Base-by-base conservation (phyloP, 64 coral and sea anemone genomes). In the Platygyra sinensis region DNA sequence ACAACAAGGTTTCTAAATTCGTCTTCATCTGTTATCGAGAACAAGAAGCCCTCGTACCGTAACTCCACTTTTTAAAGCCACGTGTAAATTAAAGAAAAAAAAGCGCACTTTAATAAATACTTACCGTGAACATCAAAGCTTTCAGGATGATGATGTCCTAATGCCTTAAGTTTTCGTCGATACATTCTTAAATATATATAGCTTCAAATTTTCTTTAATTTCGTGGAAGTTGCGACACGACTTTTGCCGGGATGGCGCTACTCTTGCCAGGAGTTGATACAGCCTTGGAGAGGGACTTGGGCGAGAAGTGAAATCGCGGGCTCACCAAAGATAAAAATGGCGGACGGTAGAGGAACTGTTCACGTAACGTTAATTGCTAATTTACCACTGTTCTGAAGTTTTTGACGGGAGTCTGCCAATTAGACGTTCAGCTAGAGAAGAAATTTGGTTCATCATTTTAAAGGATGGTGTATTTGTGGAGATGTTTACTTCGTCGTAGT, bases 101-200 rank as follows among this genome's bases (percentile, higher is more conserved):
- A 57, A 10, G 54, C 54, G 15, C 10, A 78, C 30, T 16, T 78
- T 38, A 28, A 62, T 38, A 28, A 62, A 10, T 67, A 79, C 93
- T 93, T 93, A 98, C 96, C 83, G 62, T 94, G 77, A 20, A 91
- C 73, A 77, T 94, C 39, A 77, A 99, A 99, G 50, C 28, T 93
- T 72, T 91, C 88, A 78, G 94, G 94, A 69, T 95, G 88, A 80
- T 99, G 94, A 73, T 99, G 91, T 69, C 92, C 94, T 60, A 99
- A 71, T 38, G 97, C 97, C 62, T 89, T 89, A 16, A 99, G 78
- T 79, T 99, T 99, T 52, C 94, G 52, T 60, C 55, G 80, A 82
- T 91, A 99, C 97, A 99, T 99, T 54, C 73, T 86, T 64, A 72
- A 65, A 83, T 1, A 73, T 80, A 60, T 91, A 74, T 65, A 52